phyloP scores from a whole-genome alignment of 2,797 vertebrate species.

The Triplophysa yarkandensis region DNA sequence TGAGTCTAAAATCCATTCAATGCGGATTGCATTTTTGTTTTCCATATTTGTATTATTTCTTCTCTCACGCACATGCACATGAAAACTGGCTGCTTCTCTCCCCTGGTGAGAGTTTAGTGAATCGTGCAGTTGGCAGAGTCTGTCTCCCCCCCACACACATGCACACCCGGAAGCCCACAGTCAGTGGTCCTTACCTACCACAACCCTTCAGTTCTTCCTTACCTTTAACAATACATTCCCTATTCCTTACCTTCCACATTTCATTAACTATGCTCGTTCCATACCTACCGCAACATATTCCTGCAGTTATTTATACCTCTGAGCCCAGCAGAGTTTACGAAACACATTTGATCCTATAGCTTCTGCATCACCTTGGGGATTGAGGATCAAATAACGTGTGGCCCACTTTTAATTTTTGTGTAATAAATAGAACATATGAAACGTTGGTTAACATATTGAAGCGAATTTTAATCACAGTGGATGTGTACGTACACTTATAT shows the following conservation, averaged over 20 bases:
- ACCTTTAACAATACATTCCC: constrained; percentile 40
- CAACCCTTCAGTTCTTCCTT: constrained; percentile 51
- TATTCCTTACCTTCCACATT: constrained; percentile 53
- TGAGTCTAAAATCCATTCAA: constrained; percentile 21
- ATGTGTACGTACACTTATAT: too few relatives aligned
- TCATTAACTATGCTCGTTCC: constrained; percentile 52
- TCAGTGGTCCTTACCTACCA: constrained; percentile 58
- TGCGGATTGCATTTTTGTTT: constrained; percentile 29
- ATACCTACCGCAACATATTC: constrained; percentile 41
- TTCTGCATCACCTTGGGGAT: not conserved
- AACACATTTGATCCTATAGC: not conserved
- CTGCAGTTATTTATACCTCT: constrained; percentile 43
- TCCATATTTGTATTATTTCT: constrained; percentile 14
- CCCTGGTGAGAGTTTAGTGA: constrained; percentile 60
- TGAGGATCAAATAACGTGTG: too few relatives aligned
- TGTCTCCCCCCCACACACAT: constrained; percentile 48
- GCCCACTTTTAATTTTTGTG: too few relatives aligned
- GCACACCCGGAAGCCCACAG: constrained; percentile 46
- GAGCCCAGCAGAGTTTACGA: constrained; percentile 7
- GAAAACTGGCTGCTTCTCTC: constrained; percentile 44
- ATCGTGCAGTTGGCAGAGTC: constrained; percentile 58
- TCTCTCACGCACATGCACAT: constrained; percentile 42
- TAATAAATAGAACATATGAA: too few relatives aligned
- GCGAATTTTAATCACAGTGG: not conserved
- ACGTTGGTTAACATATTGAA: too few relatives aligned